Evolutionary conservation across 2,797 vertebrate species (phyloP).

Genomic region (Okamejei kenojei): DNA sequence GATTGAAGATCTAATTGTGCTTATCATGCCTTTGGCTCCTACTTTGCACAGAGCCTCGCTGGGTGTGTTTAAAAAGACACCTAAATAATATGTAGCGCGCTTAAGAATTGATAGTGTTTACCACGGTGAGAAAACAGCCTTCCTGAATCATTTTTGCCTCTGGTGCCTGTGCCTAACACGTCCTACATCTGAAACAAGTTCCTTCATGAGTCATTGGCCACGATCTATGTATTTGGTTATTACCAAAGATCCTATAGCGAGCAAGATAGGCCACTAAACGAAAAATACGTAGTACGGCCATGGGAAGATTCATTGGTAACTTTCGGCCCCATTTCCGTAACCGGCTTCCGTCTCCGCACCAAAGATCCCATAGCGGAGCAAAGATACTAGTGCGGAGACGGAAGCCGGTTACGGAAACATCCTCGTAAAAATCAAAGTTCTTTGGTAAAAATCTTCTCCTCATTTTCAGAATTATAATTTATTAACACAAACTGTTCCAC

Average conservation of each 20-base stretch:
- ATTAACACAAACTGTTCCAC: no score
- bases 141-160: slow-evolving; percentile 22
- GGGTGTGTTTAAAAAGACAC: slow-evolving; percentile 9
- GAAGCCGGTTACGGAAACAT: no score
- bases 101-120: slow-evolving; percentile 26
- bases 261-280: no score
- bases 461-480: no score
- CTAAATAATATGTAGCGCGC: background rate
- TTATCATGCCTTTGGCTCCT: background rate
- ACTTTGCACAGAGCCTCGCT: background rate
- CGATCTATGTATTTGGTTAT: background rate
- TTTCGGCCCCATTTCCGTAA: no score
- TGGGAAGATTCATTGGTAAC: no score
- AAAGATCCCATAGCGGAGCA: no score
- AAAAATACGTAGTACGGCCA: no score
- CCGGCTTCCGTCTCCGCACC: no score
- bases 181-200: background rate
- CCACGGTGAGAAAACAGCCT: background rate
- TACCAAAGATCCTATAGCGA: background rate
- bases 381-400: no score
- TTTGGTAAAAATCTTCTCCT: no score
- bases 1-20: background rate
- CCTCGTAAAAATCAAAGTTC: no score
- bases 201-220: slow-evolving; percentile 24
- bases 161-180: background rate